Base-by-base conservation (phyloP, 2,888 invertebrate genomes). In the Ophion obscuratus region DNA sequence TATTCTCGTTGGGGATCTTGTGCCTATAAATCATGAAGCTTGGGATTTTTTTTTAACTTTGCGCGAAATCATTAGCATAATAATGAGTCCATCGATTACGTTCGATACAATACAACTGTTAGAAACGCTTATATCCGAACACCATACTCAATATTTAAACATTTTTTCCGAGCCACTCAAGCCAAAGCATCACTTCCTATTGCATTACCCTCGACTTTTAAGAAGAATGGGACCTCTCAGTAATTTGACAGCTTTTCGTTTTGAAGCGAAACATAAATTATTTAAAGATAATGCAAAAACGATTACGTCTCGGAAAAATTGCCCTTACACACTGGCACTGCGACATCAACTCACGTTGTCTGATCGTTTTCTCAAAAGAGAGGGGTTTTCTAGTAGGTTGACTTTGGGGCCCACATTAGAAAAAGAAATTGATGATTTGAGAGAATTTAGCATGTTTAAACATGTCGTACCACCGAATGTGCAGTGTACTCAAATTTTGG, bases 1-100 rank as follows among this genome's bases (percentile, higher is more conserved):
- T 31, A 64, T 88, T 10, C 74, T 89, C 57, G 83, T 88, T 68
- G 85, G 88, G 20, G 85, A 87, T 76, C 44, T 82, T 61, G 71
- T 89, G 14, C 83, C 87, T 17, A 64, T 68, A 66, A 75, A 75
- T 7, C 79, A 86, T 70, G 71, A 84, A 61, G 76, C 20, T 68
- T 89, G 85, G 86, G 59, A 83, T 14, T 67, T 89, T 40, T n/a
- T 84, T 53, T 20, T 87, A n/a, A 1, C 78, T 64, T 78, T 84
- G 5, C 77, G 84, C 10, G 74, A 81, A 64, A 84, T 86, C 2
- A 73, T 77, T n/a, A 61, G 47, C 27, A 71, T 79, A 7, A 2
- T 79, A 1, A 20, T 71, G 47, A n/a, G 47, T 53, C 24, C 71
- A 53, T 71, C 47, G 3, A 20, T 70, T 53, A 79, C 40, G 20